phyloP scores from a whole-genome alignment of 2,888 invertebrate species.

The Cyclophora punctaria region DNA sequence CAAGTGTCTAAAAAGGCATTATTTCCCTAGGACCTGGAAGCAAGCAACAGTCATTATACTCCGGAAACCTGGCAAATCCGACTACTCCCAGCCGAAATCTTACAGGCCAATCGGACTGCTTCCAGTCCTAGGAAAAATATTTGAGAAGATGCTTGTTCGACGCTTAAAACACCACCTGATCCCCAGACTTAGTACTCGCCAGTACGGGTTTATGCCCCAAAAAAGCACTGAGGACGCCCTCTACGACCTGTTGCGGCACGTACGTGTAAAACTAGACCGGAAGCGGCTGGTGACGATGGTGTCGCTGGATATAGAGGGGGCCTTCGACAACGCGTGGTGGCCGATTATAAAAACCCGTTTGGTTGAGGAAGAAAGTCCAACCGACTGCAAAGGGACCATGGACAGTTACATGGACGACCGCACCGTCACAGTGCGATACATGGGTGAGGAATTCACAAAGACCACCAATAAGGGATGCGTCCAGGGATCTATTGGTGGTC shows the following conservation, averaged over 20 bases:
- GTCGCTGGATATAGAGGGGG: conserved; percentile 4
- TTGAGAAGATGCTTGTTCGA: conserved; percentile 2
- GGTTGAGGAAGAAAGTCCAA: neutral
- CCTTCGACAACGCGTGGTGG: conserved; percentile 8
- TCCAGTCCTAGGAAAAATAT: conserved; percentile 4
- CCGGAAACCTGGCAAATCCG: conserved; percentile 3
- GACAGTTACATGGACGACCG: neutral
- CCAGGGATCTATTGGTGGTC: conserved; percentile 6
- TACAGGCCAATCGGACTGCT: conserved; percentile 8
- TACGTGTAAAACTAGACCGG: neutral
- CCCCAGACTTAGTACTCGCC: neutral
- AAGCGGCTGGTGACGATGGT: neutral
- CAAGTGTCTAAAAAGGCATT: neutral
- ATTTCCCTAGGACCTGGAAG: conserved; percentile 7
- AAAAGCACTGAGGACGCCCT: neutral
- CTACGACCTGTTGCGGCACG: neutral
- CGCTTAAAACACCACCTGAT: neutral
- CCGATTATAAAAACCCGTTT: conserved; percentile 1
- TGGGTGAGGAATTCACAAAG: neutral
- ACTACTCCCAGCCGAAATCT: conserved; percentile 1
- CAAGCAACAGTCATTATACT: conserved; percentile 1
- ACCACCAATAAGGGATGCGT: neutral
- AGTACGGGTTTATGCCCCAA: neutral
- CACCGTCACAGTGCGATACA: neutral
- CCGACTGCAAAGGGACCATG: neutral